phyloP scores from a whole-genome alignment of 2,888 invertebrate species.

The Xestia sexstrigata region DNA sequence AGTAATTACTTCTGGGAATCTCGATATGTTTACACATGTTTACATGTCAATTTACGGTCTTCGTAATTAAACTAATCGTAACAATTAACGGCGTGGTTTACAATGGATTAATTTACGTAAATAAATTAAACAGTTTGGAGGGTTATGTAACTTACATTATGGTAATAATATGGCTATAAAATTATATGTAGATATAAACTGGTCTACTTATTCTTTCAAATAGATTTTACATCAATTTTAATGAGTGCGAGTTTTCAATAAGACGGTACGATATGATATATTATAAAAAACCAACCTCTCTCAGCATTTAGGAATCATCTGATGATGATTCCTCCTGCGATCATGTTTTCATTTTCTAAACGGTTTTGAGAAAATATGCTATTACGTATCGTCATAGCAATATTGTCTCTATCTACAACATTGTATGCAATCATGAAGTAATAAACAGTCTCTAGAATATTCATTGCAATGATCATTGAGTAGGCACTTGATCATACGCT shows the following conservation, averaged over 20 bases:
- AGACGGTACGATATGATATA: too few species aligned
- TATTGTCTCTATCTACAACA: neutral
- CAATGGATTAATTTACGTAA: slow-evolving; percentile 33
- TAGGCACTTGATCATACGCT: neutral
- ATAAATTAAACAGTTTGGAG: slow-evolving; percentile 20
- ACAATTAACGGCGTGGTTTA: slow-evolving; percentile 65
- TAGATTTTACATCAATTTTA: neutral
- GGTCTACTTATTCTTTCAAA: neutral
- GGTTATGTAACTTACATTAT: neutral
- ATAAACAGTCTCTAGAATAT: neutral
- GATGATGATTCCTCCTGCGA: neutral
- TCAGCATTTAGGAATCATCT: neutral
- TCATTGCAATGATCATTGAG: slow-evolving; percentile 7
- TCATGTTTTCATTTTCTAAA: neutral
- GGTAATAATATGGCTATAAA: neutral
- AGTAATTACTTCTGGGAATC: slow-evolving; percentile 32
- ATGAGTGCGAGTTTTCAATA: too few species aligned
- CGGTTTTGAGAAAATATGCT: neutral
- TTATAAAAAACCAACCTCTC: neutral
- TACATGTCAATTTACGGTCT: slow-evolving; percentile 69
- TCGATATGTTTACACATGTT: slow-evolving; percentile 69
- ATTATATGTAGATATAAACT: neutral
- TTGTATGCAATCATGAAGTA: neutral
- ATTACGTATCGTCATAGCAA: neutral
- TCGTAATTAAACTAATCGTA: slow-evolving; percentile 71